Conservation (phyloP, 2,797 vertebrate species). For the Brachyrhaphis roseni region DNA sequence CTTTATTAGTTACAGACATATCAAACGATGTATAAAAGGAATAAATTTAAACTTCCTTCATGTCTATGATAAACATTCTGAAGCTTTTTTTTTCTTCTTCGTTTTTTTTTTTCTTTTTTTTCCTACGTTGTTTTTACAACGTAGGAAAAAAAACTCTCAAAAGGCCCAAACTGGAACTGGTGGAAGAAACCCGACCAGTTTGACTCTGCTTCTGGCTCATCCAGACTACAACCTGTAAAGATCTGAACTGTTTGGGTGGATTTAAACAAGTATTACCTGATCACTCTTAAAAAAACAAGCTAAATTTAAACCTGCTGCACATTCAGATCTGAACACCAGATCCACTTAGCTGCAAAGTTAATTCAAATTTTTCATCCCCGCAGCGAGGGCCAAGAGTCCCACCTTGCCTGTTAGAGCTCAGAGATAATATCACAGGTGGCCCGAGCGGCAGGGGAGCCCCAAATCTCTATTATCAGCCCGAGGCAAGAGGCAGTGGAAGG, state of each 20-base stretch:
- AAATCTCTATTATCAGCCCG: constrained; percentile 79
- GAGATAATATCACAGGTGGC: constrained; percentile 85
- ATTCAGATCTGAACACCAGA: constrained; percentile 45
- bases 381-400: constrained; percentile 64
- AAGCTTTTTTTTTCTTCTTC: background rate
- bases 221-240: background rate
- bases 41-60: background rate
- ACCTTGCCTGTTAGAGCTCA: constrained; percentile 67
- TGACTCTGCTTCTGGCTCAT: background rate
- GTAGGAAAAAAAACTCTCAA: background rate
- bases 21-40: background rate
- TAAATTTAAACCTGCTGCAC: constrained; percentile 44
- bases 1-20: background rate
- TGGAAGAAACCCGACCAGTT: background rate
- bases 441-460: constrained; percentile 74
- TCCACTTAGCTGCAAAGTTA: constrained; percentile 65
- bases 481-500: constrained; percentile 71
- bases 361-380: constrained; percentile 67
- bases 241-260: background rate
- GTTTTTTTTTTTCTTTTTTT: background rate
- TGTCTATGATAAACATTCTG: background rate
- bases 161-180: background rate
- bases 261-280: background rate
- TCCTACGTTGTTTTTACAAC: background rate
- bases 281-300: constrained; percentile 8